Conservation (phyloP, 2,113 vertebrate genomes). For the Conger conger region DNA sequence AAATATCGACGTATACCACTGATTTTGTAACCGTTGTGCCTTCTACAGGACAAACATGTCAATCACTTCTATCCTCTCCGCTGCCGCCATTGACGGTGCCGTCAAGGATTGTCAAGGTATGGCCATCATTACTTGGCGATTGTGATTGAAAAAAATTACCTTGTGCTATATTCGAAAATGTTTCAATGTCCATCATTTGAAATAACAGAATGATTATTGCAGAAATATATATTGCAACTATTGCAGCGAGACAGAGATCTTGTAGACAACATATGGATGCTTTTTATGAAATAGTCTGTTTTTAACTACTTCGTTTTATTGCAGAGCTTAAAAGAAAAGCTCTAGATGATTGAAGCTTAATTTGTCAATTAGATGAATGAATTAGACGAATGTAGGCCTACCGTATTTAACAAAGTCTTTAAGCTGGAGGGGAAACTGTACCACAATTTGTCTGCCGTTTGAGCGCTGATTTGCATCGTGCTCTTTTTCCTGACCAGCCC, state of each 20-base stretch:
- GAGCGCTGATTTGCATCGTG: neutral
- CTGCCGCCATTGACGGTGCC: conserved; percentile 87
- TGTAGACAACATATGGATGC: too few species aligned
- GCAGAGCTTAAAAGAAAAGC: too few species aligned
- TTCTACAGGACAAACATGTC: conserved; percentile 84
- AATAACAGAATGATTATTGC: neutral
- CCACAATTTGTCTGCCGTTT: conserved; percentile 15
- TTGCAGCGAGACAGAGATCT: too few species aligned
- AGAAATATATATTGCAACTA: too few species aligned
- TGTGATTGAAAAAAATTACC: neutral
- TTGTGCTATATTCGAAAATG: neutral
- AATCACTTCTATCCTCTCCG: conserved; percentile 84
- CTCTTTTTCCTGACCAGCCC: conserved; percentile 69
- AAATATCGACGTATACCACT: neutral
- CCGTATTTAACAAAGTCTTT: too few species aligned
- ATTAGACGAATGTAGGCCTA: too few species aligned
- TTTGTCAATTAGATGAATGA: too few species aligned
- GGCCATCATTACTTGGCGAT: conserved; percentile 45
- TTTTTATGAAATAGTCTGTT: too few species aligned
- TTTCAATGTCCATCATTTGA: conserved; percentile 27
- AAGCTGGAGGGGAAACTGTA: too few species aligned
- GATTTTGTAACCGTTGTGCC: conserved; percentile 31
- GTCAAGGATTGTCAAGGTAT: conserved; percentile 97
- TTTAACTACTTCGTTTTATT: too few species aligned
- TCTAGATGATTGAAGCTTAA: too few species aligned